Evolutionary conservation across 2,113 vertebrate genomes (phyloP).

Genomic region (Struthidea cinerea): DNA sequence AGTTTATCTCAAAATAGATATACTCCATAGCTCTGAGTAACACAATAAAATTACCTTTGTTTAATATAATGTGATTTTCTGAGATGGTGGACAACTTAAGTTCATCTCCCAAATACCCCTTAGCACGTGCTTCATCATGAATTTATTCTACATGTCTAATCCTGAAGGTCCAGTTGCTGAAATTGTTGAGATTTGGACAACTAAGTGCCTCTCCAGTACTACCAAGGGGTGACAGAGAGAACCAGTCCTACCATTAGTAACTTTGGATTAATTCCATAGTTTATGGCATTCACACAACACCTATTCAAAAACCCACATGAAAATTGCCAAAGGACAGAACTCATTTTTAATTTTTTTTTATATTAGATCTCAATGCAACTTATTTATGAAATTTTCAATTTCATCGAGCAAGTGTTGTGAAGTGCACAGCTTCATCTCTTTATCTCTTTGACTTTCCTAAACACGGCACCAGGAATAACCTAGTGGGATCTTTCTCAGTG

Average conservation of each 20-base stretch:
- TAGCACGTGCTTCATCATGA: not conserved
- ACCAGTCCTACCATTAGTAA: not conserved
- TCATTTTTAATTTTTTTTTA: not conserved
- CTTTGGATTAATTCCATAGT: not conserved
- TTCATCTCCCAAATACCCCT: not conserved
- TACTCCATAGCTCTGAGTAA: fast-evolving
- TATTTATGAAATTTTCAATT: not conserved
- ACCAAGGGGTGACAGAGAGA: not conserved
- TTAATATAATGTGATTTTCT: not conserved
- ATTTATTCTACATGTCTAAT: not conserved
- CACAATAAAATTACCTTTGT: not conserved
- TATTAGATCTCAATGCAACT: not conserved
- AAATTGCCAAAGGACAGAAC: not conserved
- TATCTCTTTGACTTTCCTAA: not conserved
- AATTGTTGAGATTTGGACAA: not conserved
- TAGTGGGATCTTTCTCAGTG: not conserved
- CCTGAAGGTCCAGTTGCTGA: not conserved
- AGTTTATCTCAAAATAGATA: not conserved
- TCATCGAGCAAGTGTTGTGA: not conserved
- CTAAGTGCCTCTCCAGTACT: not conserved
- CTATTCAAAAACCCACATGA: not conserved
- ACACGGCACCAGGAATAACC: not conserved
- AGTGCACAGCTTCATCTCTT: not conserved
- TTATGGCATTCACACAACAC: not conserved
- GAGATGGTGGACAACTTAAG: not conserved